A percentile compares a stretch with the other conserved stretches of the same genome.
Evolutionary conservation across 2,888 invertebrate species (phyloP).

Genomic region (Morpho achilles): DNA sequence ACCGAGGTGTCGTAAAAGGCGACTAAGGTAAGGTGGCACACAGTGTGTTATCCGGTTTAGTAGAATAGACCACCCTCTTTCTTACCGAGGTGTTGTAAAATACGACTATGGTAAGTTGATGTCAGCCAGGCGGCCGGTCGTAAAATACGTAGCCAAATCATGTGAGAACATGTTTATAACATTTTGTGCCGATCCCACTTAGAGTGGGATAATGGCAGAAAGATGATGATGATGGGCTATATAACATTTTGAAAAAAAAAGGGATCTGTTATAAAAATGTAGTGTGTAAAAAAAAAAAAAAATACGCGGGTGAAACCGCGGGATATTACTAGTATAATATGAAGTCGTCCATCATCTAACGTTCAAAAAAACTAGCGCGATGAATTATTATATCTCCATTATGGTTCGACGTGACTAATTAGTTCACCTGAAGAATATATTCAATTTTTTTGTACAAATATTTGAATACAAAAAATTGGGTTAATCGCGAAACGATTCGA

Average conservation of each 20-base stretch:
- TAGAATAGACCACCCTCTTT: too few species aligned
- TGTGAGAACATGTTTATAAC: too few species aligned
- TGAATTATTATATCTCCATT: constrained; percentile 63
- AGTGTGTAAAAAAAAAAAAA: not conserved
- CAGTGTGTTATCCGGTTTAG: too few species aligned
- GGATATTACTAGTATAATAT: constrained; percentile 10
- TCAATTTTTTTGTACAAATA: constrained; percentile 30
- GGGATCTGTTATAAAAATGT: not conserved
- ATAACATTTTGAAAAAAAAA: not conserved
- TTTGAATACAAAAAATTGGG: constrained; percentile 34
- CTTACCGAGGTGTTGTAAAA: too few species aligned
- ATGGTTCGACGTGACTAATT: constrained; percentile 64
- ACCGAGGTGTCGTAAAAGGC: too few species aligned
- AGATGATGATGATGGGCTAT: too few species aligned
- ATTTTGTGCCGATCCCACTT: too few species aligned
- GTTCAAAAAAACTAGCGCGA: constrained; percentile 30
- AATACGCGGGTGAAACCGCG: constrained; percentile 13
- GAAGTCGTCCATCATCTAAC: constrained; percentile 25
- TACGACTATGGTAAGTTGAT: too few species aligned
- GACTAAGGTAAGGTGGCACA: too few species aligned
- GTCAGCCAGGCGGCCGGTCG: too few species aligned
- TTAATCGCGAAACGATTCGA: constrained; percentile 20
- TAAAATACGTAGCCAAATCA: too few species aligned
- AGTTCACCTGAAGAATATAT: constrained; percentile 50
- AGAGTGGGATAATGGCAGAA: too few species aligned